Base-by-base conservation (phyloP, 2,797 vertebrate genomes). In the Gallinago stenura region DNA sequence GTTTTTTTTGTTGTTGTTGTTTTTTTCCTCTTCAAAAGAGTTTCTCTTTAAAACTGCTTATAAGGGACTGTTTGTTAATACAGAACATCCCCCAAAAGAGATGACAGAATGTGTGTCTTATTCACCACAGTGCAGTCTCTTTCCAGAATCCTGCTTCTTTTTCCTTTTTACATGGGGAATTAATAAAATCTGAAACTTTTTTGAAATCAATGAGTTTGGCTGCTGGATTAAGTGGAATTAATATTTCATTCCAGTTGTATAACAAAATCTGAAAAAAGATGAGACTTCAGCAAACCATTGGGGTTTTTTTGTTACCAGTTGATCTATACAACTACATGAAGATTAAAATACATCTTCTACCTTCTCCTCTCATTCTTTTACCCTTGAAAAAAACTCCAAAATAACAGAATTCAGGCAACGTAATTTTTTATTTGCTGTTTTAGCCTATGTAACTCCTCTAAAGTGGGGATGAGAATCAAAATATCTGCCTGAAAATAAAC, bases 51-150 rank as follows among this genome's bases (percentile, higher is more conserved):
- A 31, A 69, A 90, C n/a, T 60, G 43, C 12, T 65, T 68, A 60
- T 66, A 94, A 77, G 39, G 28, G 33, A 28, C 33, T 78, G 22
- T 26, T 90, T 82, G 46, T 68, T 79, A 90, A 56, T 88, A 57
- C 77, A 35, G 20, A 70, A 17, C 37, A 37, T 71, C 17, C 8
- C 35, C 31, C 12, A 12, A 17, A 84, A 76, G 35, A 66, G 33
- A 66, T 54, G 60, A 21, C 62, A 79, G 30, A 5, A 5, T 60
- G n/a, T 58, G 12, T 3, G 0, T 58, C 30, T 93, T 54, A 56
- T 4, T 71, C 16, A 39, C 15, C 12, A 26, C 17, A 41, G 28
- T 35, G 8, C 10, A 76, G 61, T 66, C 18, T 15, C 18, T 80
- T 86, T 33, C 17, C 64, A 48, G 61, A 87, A 71, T 45, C 5